Conservation (phyloP, 1,140 invertebrate genomes). For the Coenobita brevimanus region DNA sequence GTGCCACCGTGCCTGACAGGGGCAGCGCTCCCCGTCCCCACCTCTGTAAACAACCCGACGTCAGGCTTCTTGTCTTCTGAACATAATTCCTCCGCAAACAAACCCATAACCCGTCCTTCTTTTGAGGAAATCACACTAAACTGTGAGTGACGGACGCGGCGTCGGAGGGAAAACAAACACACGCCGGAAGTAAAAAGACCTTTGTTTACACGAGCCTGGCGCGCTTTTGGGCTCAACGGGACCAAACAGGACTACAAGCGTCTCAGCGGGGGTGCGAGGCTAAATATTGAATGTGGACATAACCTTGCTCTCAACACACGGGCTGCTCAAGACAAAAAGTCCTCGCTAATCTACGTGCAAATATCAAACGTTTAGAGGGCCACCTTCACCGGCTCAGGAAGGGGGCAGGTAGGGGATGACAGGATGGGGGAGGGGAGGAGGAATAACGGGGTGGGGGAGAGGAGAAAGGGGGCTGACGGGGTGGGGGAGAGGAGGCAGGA, state of each 20-base stretch:
- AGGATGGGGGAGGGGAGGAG: too few relatives aligned
- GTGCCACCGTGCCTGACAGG: too few relatives aligned
- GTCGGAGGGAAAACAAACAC: slow-evolving; percentile 1
- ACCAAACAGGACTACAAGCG: neutral
- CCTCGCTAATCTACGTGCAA: neutral
- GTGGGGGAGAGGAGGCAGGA: too few relatives aligned
- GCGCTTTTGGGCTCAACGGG: slow-evolving; percentile 17
- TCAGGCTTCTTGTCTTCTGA: neutral
- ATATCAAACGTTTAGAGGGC: too few relatives aligned
- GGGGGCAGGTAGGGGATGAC: too few relatives aligned
- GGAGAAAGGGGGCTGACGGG: too few relatives aligned
- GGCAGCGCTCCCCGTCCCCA: too few relatives aligned
- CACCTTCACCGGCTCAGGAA: too few relatives aligned
- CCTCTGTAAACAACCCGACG: neutral
- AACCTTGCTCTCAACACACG: neutral
- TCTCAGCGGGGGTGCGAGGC: neutral
- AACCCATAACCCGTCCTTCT: neutral
- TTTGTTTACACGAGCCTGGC: slow-evolving; percentile 16
- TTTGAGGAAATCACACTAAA: slow-evolving; percentile 28
- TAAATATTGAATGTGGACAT: slow-evolving; percentile 24
- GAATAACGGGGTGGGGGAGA: too few relatives aligned
- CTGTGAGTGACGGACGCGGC: neutral
- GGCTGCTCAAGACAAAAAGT: neutral
- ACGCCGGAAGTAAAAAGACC: neutral
- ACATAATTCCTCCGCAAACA: slow-evolving; percentile 1